Evolutionary conservation across 2,888 invertebrate genomes (phyloP), one percentile per base, ranked within the genome.

Genomic region (Panopea generosa): DNA sequence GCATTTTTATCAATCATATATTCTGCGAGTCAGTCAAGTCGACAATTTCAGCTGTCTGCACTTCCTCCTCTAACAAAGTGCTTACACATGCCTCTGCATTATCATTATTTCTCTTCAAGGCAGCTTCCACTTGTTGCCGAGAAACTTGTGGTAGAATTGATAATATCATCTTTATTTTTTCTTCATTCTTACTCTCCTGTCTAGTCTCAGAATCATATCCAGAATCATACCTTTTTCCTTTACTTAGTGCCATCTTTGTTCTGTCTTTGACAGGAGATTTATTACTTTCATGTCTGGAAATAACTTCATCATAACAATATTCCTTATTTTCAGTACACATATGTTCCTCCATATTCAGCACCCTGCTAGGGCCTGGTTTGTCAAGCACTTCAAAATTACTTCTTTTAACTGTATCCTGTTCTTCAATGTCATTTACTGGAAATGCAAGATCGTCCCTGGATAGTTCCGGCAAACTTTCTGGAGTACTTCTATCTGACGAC

Each of bases 141-240:
- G 45, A 20, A 20, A 73, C 47, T 47, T 76, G 80, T 2, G 76
- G 76, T 24, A 72, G 38, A 27, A 73, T 59, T 14, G 65, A 55
- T 16, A 60, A 45, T 18, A 76, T 61, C 40, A 66, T 61, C 22
- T 67, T 29, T 20, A 50, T 22, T 14, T 52, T 24, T 20, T 55
- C n/a, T 16, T 38, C 50, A n/a, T n/a, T 3, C 2, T 3, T 3
- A 16, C 33, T 18, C 2, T 14, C 61, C 20, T 50, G 7, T 9
- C 18, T 53, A 14, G 27, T 55, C 45, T 45, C 26, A 18, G 43
- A 26, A 7, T 45, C 38, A n/a, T n/a, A 9, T 24, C 24, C 14
- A 18, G 59, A 9, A 40, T 59, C 59, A 38, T 24, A 43, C 0
- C 29, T 49, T 40, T 57, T 38, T 27, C 27, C 33, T 20, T 33